Evolutionary conservation across 30 jellyfish, hydroid and myxozoan genomes (phyloP).

Genomic region (Aurelia aurita): DNA sequence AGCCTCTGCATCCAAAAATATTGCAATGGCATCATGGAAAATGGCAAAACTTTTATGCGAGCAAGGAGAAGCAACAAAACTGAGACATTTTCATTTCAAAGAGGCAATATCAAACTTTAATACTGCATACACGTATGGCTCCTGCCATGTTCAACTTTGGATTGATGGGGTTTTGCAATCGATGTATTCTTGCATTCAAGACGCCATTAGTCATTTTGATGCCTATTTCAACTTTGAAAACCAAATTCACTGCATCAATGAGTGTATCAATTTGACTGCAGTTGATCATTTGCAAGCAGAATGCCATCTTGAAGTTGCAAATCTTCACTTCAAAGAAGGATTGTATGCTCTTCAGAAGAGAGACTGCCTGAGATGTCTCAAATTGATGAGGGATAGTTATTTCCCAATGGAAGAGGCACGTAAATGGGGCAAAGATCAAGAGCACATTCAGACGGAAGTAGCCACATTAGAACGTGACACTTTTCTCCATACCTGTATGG

Average conservation of each 20-base stretch:
- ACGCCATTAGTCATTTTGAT: constrained; percentile 16
- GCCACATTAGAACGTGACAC: constrained; percentile 18
- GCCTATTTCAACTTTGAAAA: constrained; percentile 12
- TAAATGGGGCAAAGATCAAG: constrained; percentile 16
- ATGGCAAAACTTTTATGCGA: constrained; percentile 15
- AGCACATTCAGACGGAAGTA: constrained; percentile 1
- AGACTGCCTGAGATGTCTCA: constrained; percentile 53
- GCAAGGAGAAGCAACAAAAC: constrained; percentile 2
- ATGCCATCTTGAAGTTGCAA: constrained; percentile 10
- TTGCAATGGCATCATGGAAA: constrained; percentile 36
- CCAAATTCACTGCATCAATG: not conserved
- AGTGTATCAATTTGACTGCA: not conserved
- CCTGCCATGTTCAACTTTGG: constrained; percentile 10
- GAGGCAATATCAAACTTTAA: constrained; percentile 34
- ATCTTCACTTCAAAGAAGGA: constrained; percentile 20
- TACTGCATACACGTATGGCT: constrained; percentile 12
- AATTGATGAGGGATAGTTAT: constrained; percentile 46
- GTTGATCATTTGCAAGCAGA: constrained; percentile 34
- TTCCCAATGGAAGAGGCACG: constrained; percentile 75
- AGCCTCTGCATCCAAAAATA: constrained; percentile 57
- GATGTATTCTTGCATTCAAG: constrained; percentile 8
- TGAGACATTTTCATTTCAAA: constrained; percentile 40
- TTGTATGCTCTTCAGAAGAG: constrained; percentile 4
- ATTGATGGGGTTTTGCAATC: constrained; percentile 4
- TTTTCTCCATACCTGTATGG: constrained; percentile 31